Conservation (phyloP, 1,140 invertebrate species). For the Drosophila parvula region DNA sequence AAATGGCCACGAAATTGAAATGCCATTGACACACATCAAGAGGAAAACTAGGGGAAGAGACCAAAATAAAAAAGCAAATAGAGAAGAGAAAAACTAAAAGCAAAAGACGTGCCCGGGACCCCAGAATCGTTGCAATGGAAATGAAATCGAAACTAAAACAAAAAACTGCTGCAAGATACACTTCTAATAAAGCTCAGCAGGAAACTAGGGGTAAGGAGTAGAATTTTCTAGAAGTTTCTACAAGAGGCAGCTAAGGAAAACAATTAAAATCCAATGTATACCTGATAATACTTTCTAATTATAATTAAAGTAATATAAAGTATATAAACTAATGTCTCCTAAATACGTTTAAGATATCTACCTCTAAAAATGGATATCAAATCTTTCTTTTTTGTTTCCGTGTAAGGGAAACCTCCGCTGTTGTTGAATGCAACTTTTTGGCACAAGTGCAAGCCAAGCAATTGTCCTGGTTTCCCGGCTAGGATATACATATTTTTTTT, state of each 20-base stretch:
- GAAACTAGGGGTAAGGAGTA: background rate
- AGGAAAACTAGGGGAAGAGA: background rate
- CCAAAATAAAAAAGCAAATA: background rate
- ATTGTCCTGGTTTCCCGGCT: slow-evolving; percentile 44
- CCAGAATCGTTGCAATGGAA: slow-evolving; percentile 34
- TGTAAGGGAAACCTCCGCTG: background rate
- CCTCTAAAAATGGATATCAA: no score
- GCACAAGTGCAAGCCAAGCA: slow-evolving; percentile 59
- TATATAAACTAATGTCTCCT: no score
- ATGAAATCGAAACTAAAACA: slow-evolving; percentile 10
- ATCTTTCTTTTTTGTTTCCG: slow-evolving; percentile 3
- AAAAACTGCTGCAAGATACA: background rate
- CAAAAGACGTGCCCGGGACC: slow-evolving; percentile 32
- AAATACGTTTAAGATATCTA: no score
- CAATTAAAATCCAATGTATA: no score
- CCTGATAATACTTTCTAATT: no score
- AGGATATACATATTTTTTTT: slow-evolving; percentile 41
- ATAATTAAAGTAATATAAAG: no score
- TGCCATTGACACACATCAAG: slow-evolving; percentile 47
- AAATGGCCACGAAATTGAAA: slow-evolving; percentile 52
- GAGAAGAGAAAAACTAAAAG: background rate
- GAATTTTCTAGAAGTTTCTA: background rate
- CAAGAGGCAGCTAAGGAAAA: background rate
- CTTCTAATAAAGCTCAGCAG: background rate
- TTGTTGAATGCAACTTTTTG: slow-evolving; percentile 49